Base-by-base conservation (phyloP, 1,140 invertebrate genomes). In the Chironomus tepperi region DNA sequence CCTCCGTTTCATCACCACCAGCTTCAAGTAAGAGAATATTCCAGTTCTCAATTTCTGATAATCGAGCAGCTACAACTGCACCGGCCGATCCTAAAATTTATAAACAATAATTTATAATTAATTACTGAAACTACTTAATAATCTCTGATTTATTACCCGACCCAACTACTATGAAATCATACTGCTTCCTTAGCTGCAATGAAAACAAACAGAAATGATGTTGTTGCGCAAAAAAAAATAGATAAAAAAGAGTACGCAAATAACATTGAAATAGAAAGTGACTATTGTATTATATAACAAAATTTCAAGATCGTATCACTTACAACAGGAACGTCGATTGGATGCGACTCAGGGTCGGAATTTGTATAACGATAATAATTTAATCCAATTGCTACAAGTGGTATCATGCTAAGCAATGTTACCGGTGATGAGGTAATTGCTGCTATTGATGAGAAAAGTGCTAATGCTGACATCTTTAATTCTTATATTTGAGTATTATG, bases 91-190 rank as follows among this genome's bases (percentile, higher is more conserved):
- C 47, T 57, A 57, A 57, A 57, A 10, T 15, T 1, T 15, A 1
- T 15, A 57, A n/a, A 57, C 5, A 57, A 57, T 57, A n/a, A n/a
- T 57, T 1, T 34, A 5, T 34, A 34, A 34, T 34, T 34, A 34
- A 34, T 34, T 1, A 34, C 1, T 34, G 24, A 34, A 34, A 34
- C 5, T 34, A 34, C 24, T 34, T 34, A 34, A 34, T 34, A 5
- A 34, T 34, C 5, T 34, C 24, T 34, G 24, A 5, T 57, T 57
- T 12, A 3, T 93, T 93, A 6, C 91, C 95, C n/a, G 90, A 94
- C n/a, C 96, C 96, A 47, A 98, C 88, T 78, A 94, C 88, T 78
- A 93, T 87, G 78, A 93, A 94, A 80, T 93, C 92, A 83, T 94
- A 94, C 79, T 89, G 88, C 74, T 86, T 86, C 77, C 88, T 80